Evolutionary conservation across 2,797 vertebrate genomes (phyloP).

Genomic region (Carapus acus): DNA sequence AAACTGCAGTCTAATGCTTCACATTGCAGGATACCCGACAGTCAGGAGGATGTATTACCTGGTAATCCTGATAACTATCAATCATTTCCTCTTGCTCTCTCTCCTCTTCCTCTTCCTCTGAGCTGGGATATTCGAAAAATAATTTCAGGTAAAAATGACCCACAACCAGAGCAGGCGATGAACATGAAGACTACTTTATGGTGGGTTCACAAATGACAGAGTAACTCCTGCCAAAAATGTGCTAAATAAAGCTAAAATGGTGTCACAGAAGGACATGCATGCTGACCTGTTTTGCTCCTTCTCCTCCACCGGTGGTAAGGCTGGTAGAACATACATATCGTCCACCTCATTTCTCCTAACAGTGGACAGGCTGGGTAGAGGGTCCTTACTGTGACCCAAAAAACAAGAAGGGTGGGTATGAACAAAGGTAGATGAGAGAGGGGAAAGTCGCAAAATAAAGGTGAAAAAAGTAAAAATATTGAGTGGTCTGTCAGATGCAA

Average conservation of each 20-base stretch:
- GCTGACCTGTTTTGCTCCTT: slow-evolving; percentile 81
- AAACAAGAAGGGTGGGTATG: not conserved
- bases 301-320: slow-evolving; percentile 74
- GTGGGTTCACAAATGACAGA: too few species aligned
- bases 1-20: too few species aligned
- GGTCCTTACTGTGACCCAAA: slow-evolving; percentile 70
- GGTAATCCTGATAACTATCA: slow-evolving; percentile 68
- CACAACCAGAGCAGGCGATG: too few species aligned
- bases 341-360: slow-evolving; percentile 80
- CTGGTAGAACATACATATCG: slow-evolving; percentile 84
- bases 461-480: not conserved
- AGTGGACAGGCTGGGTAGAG: slow-evolving; percentile 81
- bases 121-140: slow-evolving; percentile 64
- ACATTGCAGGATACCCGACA: too few species aligned
- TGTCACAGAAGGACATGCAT: too few species aligned
- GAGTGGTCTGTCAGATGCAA: too few species aligned
- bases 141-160: not conserved
- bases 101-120: slow-evolving; percentile 85
- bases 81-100: slow-evolving; percentile 70
- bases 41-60: slow-evolving; percentile 67
- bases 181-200: too few species aligned
- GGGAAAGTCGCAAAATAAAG: not conserved
- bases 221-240: too few species aligned
- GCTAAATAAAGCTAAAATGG: too few species aligned
- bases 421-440: not conserved